Evolutionary conservation across 2,797 vertebrate genomes (phyloP).

Genomic region (Holocentrus rufus): DNA sequence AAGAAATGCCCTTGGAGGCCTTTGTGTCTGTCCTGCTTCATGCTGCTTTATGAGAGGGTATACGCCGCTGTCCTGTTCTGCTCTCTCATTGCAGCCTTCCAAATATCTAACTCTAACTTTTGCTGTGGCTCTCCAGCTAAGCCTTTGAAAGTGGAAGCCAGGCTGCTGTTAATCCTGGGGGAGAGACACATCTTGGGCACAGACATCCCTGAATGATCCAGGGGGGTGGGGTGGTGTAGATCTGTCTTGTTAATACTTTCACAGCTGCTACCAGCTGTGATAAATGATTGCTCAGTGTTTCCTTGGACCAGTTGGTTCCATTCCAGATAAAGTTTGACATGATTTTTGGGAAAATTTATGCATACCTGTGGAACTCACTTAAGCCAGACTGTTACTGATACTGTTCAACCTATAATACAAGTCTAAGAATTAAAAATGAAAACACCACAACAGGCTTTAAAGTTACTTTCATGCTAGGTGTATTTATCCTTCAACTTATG

Average conservation of each 20-base stretch:
- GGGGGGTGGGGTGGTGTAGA: slow-evolving; percentile 5
- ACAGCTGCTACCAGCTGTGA: slow-evolving; percentile 34
- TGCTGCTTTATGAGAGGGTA: slow-evolving; percentile 65
- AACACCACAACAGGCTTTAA: too few species aligned
- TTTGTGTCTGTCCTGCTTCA: slow-evolving; percentile 49
- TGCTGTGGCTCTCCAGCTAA: slow-evolving; percentile 57
- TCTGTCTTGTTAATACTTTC: slow-evolving; percentile 25
- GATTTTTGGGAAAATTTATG: slow-evolving; percentile 2
- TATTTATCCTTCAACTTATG: too few species aligned
- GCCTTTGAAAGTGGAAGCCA: slow-evolving; percentile 60
- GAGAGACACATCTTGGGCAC: slow-evolving; percentile 33
- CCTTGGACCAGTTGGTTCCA: not conserved
- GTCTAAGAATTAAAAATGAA: too few species aligned
- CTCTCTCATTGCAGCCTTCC: slow-evolving; percentile 55
- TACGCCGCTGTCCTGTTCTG: slow-evolving; percentile 57
- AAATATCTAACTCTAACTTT: slow-evolving; percentile 63
- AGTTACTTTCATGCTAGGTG: too few species aligned
- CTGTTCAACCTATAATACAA: too few species aligned
- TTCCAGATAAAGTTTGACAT: slow-evolving; percentile 9
- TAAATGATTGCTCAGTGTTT: slow-evolving; percentile 20
- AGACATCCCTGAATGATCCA: slow-evolving; percentile 39
- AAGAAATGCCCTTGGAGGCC: slow-evolving; percentile 45
- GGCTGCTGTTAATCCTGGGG: slow-evolving; percentile 49
- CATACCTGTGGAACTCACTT: slow-evolving; percentile 1
- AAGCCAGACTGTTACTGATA: too few species aligned